Evolutionary conservation across 2,797 vertebrate genomes (phyloP), one percentile per base, ranked within the genome.

Genomic region (Gymnothorax javanicus): DNA sequence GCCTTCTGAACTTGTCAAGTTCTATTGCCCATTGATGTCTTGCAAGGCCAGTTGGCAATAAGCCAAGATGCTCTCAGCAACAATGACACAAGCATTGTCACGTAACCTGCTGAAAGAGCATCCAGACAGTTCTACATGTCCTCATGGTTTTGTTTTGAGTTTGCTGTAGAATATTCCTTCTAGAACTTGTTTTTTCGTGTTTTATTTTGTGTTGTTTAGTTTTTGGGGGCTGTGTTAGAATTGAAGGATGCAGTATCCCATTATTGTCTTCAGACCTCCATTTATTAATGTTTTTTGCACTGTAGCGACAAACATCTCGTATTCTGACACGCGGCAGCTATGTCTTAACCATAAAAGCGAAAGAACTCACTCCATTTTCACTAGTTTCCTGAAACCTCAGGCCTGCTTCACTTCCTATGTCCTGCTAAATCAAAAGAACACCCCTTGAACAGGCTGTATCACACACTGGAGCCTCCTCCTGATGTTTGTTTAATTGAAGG

Each of bases 391-490:
- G 89, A 89, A 84, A 91, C 92, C 91, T 91, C 91, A 91, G 90
- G 91, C 88, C 89, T 88, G 88, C 87, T 86, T 88, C 91, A 91
- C 79, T 83, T 87, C 50, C 77, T 81, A 8, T 58, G 88, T 91
- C 91, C 91, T 91, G 94, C 96, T 96, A 92, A 87, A 91, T 90
- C 85, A 90, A 90, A 88, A 60, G 86, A 27, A 75, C 52, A 15
- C 92, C 91, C 85, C 87, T 77, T 84, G 81, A 84, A 56, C 88
- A 87, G 91, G 91, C 92, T 90, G 89, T 91, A 88, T 91, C 90
- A 88, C 59, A 82, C 85, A 87, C 81, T 90, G 91, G 88, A 88
- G 89, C 87, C 87, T 90, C 91, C 91, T 88, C 73, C 17, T 86
- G 89, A 85, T 93, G 91, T 89, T 85, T 89, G 85, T 87, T 84